Base-by-base conservation (phyloP, 2,113 vertebrate species). In the Eolophus roseicapilla region DNA sequence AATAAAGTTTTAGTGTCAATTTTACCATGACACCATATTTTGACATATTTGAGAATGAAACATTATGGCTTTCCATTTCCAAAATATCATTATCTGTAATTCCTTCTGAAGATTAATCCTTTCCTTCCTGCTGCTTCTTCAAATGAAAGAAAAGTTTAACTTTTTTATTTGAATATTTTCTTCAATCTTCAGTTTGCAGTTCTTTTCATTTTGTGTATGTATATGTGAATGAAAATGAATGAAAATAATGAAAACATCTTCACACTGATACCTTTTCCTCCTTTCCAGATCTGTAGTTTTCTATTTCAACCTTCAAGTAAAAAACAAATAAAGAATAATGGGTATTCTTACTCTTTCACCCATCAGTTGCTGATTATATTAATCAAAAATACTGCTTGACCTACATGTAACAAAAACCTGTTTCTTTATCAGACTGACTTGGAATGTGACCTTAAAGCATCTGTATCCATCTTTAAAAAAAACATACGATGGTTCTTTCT, bases 61-160 rank as follows among this genome's bases (percentile, higher is more conserved):
- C 59, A 35, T 93, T 90, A 88, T 59, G 25, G 31, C 41, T 95
- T 95, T 80, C 79, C 23, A 81, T 95, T 92, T 96, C 68, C 76
- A 81, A 94, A 97, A 92, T 90, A 93, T 16, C 2, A 67, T 93
- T 95, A 90, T 95, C 73, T 78, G 25, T 86, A 93, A 93, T 95
- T 92, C 28, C 23, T 65, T 78, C 35, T 5, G 4, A 93, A 94
- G 64, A 95, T 83, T 88, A 93, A 86, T 86, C 31, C 33, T 88
- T 23, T 93, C 25, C 31, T 94, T 93, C 86, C 91, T 81, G 31
- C 73, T 95, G 76, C 4, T 0, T 75, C 55, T 60, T 75, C 73
- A 88, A 96, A 96, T 92, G 79, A 86, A 91, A 67, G 4, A 63
- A 88, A 93, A 88, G 29, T 84, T 86, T 43, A 81, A 78, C 29